These are phyloP conservation scores for Cephus cinctus DNA, from an alignment of 1,140 invertebrate genomes.

Conservation along the genomic window DNA sequence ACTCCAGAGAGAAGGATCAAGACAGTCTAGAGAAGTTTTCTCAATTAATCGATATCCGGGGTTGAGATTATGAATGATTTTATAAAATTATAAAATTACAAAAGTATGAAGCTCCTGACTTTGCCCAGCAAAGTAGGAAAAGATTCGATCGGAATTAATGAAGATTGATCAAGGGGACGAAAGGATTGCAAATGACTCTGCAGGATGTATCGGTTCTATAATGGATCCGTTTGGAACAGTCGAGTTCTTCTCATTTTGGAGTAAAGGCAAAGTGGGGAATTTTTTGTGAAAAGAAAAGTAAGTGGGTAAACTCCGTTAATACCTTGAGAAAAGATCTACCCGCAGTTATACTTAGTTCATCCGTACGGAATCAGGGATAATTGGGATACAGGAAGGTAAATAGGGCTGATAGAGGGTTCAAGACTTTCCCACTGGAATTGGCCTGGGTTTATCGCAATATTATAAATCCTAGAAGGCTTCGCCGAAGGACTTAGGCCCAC, in stretches of 20 bases:
- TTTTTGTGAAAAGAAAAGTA: too few species aligned
- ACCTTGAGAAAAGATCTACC: background rate
- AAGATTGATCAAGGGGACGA: background rate
- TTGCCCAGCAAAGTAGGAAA: background rate
- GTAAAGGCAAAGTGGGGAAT: background rate
- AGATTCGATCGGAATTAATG: background rate
- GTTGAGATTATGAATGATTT: too few species aligned
- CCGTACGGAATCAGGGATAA: too few species aligned
- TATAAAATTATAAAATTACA: too few species aligned
- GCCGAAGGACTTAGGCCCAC: background rate
- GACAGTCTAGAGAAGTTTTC: too few species aligned
- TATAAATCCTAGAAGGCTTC: slow-evolving; percentile 4
- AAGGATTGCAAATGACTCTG: background rate
- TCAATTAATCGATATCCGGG: too few species aligned
- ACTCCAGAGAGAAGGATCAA: background rate
- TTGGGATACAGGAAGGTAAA: background rate
- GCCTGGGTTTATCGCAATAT: slow-evolving; percentile 1
- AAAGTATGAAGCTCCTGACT: too few species aligned
- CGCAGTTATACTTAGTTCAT: background rate
- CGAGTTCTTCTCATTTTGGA: background rate
- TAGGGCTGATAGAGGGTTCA: background rate
- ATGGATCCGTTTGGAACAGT: background rate
- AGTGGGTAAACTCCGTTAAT: background rate
- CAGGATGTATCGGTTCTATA: background rate
- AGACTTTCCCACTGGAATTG: too few species aligned